Base-by-base conservation (phyloP, 2,797 vertebrate genomes). In the Agapornis canus region DNA sequence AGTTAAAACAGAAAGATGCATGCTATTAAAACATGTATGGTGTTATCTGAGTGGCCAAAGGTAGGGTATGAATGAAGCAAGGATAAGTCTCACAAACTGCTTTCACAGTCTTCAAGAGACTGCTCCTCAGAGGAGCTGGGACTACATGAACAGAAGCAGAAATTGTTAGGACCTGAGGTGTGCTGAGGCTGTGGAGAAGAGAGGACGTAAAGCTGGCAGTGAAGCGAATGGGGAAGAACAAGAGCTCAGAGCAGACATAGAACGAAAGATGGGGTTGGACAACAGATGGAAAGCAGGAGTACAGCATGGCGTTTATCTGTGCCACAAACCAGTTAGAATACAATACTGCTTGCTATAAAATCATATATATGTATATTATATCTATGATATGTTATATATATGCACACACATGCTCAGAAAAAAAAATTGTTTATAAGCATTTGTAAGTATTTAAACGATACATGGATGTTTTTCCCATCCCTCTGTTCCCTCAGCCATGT, bases 191-290 rank as follows among this genome's bases (percentile, higher is more conserved):
- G 6, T 69, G 13, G 27, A 87, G 47, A 42, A 71, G 19, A 86
- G 23, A 86, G 19, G 27, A 39, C 8, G 6, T 20, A 11, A 91
- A 77, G 15, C 2, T 71, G 32, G 13, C 71, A 45, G 8, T 32
- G 39, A 86, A 77, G 35, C 32, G 47, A 92, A 59, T 19, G 17
- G 42, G 48, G 64, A 83, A 71, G 42, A 84, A 69, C 1, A 5
- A 75, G 47, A 52, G 26, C 4, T 1, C 32, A 86, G 72, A 71
- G 51, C 4, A 0, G 37, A 42, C 0, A 0, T 4, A 6, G 13
- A 43, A 64, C 1, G 1, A 39, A 54, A 72, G 70, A 57, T 20
- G n/a, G 78, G 26, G 16, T 65, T 47, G 77, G 25, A 51, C 3
- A 5, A 82, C 64, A 86, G 81, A 85, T 40, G 68, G 60, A n/a